Conservation (phyloP, 2,797 vertebrate species). For the Hoplostethus atlanticus region DNA sequence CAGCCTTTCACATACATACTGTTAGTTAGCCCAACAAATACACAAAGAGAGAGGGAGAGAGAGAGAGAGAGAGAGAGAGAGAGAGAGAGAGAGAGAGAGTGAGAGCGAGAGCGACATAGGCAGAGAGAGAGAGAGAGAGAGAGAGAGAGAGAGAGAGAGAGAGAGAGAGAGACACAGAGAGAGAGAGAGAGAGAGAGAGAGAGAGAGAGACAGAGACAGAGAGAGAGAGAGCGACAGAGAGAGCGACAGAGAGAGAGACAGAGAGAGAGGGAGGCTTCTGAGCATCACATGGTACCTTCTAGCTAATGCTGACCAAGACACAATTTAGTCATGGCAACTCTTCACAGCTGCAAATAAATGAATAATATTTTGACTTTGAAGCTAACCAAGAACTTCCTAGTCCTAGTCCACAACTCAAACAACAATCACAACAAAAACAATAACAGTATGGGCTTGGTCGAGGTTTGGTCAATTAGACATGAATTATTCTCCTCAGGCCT, state of each 20-base stretch:
- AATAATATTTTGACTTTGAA: slow-evolving; percentile 60
- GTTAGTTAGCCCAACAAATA: slow-evolving; percentile 42
- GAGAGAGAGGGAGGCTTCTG: slow-evolving; percentile 23
- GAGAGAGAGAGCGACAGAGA: slow-evolving; percentile 2
- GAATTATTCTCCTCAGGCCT: slow-evolving; percentile 25
- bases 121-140: not conserved
- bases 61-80: too few species aligned
- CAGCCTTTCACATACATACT: slow-evolving; percentile 8
- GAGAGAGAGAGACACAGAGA: slow-evolving; percentile 28
- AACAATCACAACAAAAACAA: slow-evolving; percentile 49
- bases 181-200: too few species aligned
- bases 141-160: not conserved
- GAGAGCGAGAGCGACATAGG: too few species aligned
- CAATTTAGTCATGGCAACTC: slow-evolving; percentile 52
- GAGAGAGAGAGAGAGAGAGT: slow-evolving; percentile 5
- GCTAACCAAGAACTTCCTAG: slow-evolving; percentile 41
- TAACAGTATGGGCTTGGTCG: slow-evolving; percentile 53
- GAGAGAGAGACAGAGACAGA: not conserved
- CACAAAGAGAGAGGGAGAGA: not conserved
- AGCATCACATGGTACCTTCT: slow-evolving; percentile 56
- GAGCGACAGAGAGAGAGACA: too few species aligned
- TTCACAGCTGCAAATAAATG: slow-evolving; percentile 59
- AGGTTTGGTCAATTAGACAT: slow-evolving; percentile 45
- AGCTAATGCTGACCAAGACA: slow-evolving; percentile 53
- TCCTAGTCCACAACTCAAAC: slow-evolving; percentile 43